These are phyloP conservation scores for Pyrocephalus nanus DNA, from an alignment of 2,797 vertebrate genomes.

Conservation along the genomic window DNA sequence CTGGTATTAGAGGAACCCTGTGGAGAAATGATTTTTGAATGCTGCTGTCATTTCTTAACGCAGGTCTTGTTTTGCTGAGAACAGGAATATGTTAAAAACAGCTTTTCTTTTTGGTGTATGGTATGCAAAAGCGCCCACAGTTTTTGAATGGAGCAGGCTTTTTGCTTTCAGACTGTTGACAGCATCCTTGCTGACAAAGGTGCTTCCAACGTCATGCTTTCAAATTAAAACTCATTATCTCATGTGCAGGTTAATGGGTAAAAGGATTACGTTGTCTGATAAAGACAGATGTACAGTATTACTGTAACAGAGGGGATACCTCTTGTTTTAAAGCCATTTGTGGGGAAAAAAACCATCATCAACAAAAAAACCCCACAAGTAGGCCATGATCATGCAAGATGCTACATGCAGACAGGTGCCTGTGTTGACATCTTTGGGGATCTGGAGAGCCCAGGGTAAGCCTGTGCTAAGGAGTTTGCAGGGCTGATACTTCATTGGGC, in stretches of 20 bases:
- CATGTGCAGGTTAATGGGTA: neutral
- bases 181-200: neutral
- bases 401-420: neutral
- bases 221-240: neutral
- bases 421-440: neutral
- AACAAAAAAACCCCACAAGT: rapidly evolving
- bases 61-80: neutral
- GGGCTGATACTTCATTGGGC: neutral
- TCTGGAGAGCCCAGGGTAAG: neutral
- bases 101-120: neutral
- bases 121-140: neutral
- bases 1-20: neutral
- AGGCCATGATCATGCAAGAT: neutral
- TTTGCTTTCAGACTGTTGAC: neutral
- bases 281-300: neutral
- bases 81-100: neutral
- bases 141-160: neutral
- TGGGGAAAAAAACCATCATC: rapidly evolving
- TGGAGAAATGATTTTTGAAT: neutral
- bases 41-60: neutral
- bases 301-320: neutral
- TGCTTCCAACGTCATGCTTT: neutral
- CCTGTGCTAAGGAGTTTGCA: neutral
- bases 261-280: neutral
- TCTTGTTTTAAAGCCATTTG: neutral